These are phyloP conservation scores for Agrochola litura DNA, from an alignment of 2,888 invertebrate species.

Conservation along the genomic window DNA sequence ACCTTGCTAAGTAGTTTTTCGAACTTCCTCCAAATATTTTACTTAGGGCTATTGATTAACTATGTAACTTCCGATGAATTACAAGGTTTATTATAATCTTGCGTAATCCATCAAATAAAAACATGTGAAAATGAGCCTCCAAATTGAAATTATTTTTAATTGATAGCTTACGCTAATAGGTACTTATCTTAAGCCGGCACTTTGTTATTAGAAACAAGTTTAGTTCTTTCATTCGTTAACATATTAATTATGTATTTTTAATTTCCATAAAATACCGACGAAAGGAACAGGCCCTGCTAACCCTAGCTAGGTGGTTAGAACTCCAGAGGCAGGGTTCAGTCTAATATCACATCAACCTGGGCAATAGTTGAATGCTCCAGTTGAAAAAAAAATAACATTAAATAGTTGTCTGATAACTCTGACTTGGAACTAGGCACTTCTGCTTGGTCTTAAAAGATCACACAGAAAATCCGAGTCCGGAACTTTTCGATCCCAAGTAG, in stretches of 20 bases:
- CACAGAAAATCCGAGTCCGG: background rate
- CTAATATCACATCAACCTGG: background rate
- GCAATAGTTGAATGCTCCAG: background rate
- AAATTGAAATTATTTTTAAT: background rate
- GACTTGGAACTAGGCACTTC: background rate
- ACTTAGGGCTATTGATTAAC: background rate
- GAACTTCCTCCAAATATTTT: slow-evolving; percentile 3
- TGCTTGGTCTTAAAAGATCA: background rate
- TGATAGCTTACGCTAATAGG: background rate
- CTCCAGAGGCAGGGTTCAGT: background rate
- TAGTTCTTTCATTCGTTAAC: background rate
- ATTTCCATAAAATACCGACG: background rate
- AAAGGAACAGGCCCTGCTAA: background rate
- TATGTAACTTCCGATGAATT: background rate
- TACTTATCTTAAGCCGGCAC: background rate
- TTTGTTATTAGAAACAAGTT: background rate
- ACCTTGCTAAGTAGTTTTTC: background rate
- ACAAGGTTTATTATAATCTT: background rate
- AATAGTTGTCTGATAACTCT: background rate
- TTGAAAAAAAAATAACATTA: background rate
- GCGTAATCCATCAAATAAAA: background rate
- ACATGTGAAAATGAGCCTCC: background rate
- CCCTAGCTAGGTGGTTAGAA: background rate
- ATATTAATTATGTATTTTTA: slow-evolving; percentile 7
- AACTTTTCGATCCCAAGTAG: background rate